Evolutionary conservation across 2,113 vertebrate species (phyloP), one percentile per base, ranked within the genome.

Genomic region (Poeciliopsis retropinna): DNA sequence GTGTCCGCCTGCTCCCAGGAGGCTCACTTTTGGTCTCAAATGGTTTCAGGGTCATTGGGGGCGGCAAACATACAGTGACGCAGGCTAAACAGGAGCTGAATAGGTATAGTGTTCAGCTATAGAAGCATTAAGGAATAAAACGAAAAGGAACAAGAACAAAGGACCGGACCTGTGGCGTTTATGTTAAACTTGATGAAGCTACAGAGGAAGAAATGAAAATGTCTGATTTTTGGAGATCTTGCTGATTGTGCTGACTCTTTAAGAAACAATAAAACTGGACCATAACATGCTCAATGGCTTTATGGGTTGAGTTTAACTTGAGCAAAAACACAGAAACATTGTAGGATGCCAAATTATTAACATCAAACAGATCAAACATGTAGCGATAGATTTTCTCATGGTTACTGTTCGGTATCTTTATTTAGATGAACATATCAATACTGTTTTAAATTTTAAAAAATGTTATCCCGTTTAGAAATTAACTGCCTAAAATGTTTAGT

Each of bases 21-120:
- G 87, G 81, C 88, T 90, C 82, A 84, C 80, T 28, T 84, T 84
- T 44, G 72, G 79, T 85, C 72, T 75, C 44, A 61, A 37, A 61
- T 47, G 28, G 80, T 64, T 81, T 15, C 72, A 62, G 84, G 87
- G 81, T 90, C 85, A 67, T 73, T 72, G 57, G 79, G 39, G 73
- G 75, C 12, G 51, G 72, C 74, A 85, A 78, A 87, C 76, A 64
- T 60, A 71, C 32, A 77, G 65, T 34, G 51, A 76, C 78, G 63
- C 37, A 13, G 66, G 57, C 68, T 85, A 81, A 87, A 83, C 60
- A 81, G 68, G 25, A 44, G 14, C 47, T 85, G 76, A 83, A 83
- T 75, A 60, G 77, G 54, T 76, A 29, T 72, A 74, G 61, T 82
- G 86, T 86, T 79, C 80, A 47, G 69, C 80, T 72, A 67, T n/a